Conservation (phyloP, 2,797 vertebrate genomes). For the Pseudopleuronectes americanus region DNA sequence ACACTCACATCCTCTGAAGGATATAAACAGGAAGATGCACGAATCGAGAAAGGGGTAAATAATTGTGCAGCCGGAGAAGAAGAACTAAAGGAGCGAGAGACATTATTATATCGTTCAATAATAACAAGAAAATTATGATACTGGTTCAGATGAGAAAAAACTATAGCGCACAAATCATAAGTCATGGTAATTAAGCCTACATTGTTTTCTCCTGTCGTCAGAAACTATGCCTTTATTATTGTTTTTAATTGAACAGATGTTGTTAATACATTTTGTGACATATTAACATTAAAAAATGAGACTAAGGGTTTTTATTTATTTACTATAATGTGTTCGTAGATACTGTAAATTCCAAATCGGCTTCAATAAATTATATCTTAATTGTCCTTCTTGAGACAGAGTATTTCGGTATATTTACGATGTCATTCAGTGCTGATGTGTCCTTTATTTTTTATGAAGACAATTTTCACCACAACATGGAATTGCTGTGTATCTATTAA, state of each 20-base stretch:
- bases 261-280: constrained; percentile 1
- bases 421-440: constrained; percentile 5
- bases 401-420: background rate
- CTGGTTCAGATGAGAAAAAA: constrained; percentile 11
- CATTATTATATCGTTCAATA: background rate
- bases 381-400: constrained; percentile 13
- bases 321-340: background rate
- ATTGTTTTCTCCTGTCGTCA: constrained; percentile 8
- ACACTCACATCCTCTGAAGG: background rate
- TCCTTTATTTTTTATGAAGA: background rate
- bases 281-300: constrained; percentile 7
- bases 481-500: constrained; percentile 14
- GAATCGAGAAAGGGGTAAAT: constrained; percentile 4
- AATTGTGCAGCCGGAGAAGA: constrained; percentile 14
- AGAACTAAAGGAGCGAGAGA: constrained; percentile 1
- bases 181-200: constrained; percentile 1
- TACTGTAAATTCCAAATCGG: background rate
- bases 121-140: constrained; percentile 8
- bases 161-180: constrained; percentile 18
- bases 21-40: background rate
- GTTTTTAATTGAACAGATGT: background rate
- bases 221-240: constrained; percentile 1
- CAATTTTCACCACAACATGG: background rate
- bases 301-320: background rate
- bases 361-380: constrained; percentile 22